Conservation (phyloP, 2,888 invertebrate species). For the Gerris lacustris region DNA sequence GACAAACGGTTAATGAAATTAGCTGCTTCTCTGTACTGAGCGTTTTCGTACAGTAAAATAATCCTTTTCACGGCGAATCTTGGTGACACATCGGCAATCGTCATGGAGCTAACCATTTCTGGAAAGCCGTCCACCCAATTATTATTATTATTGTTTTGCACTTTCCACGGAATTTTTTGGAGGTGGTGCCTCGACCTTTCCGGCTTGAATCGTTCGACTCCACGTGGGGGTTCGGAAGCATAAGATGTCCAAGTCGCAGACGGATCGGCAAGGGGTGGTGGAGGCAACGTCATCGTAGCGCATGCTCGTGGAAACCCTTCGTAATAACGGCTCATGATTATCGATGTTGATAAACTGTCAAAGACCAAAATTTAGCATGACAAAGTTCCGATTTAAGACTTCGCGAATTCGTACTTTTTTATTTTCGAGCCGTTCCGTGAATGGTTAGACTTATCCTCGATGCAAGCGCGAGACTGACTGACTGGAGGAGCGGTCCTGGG, state of each 20-base stretch:
- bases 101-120: slow-evolving; percentile 35
- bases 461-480: not conserved
- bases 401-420: no score
- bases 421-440: no score
- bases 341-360: not conserved
- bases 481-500: not conserved
- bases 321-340: slow-evolving; percentile 32
- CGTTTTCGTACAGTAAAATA: slow-evolving; percentile 70
- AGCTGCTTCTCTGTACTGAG: slow-evolving; percentile 83
- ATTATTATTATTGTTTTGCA: slow-evolving; percentile 31
- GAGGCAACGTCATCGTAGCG: slow-evolving; percentile 30
- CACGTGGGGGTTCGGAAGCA: slow-evolving; percentile 35
- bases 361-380: no score
- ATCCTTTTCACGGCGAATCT: slow-evolving; percentile 44
- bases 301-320: slow-evolving; percentile 30
- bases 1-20: slow-evolving; percentile 68
- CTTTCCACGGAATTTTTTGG: slow-evolving; percentile 35
- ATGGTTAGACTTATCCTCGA: not conserved
- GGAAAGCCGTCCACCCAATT: slow-evolving; percentile 35
- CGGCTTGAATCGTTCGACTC: slow-evolving; percentile 57
- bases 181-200: slow-evolving; percentile 48
- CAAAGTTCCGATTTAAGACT: no score
- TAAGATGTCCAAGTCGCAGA: slow-evolving; percentile 32
- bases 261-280: slow-evolving; percentile 33
- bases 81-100: slow-evolving; percentile 37